Conservation (phyloP, 2,888 invertebrate genomes). For the Drosophila kuntzei region DNA sequence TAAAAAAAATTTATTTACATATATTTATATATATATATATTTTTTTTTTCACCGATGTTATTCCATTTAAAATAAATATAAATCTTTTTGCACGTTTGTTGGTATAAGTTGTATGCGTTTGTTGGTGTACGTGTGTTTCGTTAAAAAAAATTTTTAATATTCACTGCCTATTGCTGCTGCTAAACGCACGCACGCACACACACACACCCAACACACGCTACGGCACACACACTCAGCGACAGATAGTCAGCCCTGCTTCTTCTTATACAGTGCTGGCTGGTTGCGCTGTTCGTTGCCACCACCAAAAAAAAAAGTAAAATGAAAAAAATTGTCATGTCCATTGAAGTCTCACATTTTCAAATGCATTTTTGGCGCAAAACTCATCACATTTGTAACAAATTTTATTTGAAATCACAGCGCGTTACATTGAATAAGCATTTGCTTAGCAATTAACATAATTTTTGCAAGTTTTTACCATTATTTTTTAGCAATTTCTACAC, state of each 20-base stretch:
- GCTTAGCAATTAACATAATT: slow-evolving; percentile 73
- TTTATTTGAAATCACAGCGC: slow-evolving; percentile 59
- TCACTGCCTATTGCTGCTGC: slow-evolving; percentile 57
- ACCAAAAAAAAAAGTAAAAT: slow-evolving; percentile 67
- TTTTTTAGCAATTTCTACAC: slow-evolving; percentile 82
- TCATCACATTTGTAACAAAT: slow-evolving; percentile 55
- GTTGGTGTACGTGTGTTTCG: slow-evolving; percentile 49
- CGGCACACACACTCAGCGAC: slow-evolving; percentile 46
- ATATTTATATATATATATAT: slow-evolving; percentile 13
- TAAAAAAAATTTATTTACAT: slow-evolving; percentile 28
- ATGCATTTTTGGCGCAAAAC: slow-evolving; percentile 73
- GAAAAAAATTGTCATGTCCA: slow-evolving; percentile 74
- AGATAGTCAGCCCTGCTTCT: slow-evolving; percentile 67
- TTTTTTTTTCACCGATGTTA: slow-evolving; percentile 17
- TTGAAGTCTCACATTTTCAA: slow-evolving; percentile 82
- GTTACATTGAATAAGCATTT: slow-evolving; percentile 70
- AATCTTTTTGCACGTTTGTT: slow-evolving; percentile 44
- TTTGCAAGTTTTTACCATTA: slow-evolving; percentile 77
- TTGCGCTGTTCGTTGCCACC: slow-evolving; percentile 71
- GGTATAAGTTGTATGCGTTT: slow-evolving; percentile 29
- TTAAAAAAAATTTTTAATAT: slow-evolving; percentile 52
- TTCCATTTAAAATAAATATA: slow-evolving; percentile 7
- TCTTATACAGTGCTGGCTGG: slow-evolving; percentile 63
- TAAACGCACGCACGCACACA: slow-evolving; percentile 40
- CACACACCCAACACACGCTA: slow-evolving; percentile 43